phyloP scores from a whole-genome alignment of 2,113 vertebrate genomes.

The Indri indri region DNA sequence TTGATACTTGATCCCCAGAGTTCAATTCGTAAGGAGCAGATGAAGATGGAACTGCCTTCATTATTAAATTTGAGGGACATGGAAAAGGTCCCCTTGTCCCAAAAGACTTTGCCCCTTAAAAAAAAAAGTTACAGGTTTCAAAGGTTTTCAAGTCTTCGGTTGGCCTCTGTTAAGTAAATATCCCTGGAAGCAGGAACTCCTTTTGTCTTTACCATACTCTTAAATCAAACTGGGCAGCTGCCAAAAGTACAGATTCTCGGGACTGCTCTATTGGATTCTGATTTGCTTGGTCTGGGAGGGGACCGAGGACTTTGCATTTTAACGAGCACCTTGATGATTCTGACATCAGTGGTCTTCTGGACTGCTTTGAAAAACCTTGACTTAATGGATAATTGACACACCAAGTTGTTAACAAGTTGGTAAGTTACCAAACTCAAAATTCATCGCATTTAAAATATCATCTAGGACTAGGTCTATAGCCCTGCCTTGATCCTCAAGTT shows the following conservation, averaged over 20 bases:
- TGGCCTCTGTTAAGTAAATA: not conserved
- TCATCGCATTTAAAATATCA: not conserved
- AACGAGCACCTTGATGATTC: not conserved
- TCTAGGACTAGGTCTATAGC: not conserved
- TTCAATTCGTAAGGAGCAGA: not conserved
- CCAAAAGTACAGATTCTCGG: not conserved
- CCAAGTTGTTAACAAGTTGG: not conserved
- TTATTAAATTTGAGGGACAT: not conserved
- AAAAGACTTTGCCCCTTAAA: not conserved
- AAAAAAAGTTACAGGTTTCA: not conserved
- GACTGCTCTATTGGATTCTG: not conserved
- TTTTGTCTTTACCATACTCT: not conserved
- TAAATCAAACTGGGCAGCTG: not conserved
- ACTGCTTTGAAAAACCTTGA: not conserved
- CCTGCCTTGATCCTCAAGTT: conserved; percentile 45
- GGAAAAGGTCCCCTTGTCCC: not conserved
- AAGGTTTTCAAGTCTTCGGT: not conserved
- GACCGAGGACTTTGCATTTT: not conserved
- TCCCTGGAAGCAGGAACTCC: not conserved
- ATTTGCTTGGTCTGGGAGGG: not conserved
- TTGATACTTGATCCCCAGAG: not conserved
- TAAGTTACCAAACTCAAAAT: not conserved
- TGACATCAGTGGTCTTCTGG: not conserved
- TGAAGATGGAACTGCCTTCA: not conserved
- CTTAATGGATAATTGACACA: not conserved